These are phyloP conservation scores for Metallyticus violacea DNA, from an alignment of 2,888 invertebrate genomes.

Conservation along the genomic window DNA sequence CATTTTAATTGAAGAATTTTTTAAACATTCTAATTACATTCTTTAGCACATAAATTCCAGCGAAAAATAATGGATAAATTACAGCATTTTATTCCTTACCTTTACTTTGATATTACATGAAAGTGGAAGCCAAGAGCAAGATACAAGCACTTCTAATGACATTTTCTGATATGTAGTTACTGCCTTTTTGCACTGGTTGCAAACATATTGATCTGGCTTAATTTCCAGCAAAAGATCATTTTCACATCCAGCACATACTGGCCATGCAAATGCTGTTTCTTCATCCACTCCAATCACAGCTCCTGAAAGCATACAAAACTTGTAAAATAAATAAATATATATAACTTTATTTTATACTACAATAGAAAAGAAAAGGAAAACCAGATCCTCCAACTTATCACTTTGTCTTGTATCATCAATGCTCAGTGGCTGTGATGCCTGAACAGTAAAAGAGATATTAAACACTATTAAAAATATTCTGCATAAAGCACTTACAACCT, in stretches of 20 bases:
- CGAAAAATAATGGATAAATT: neutral
- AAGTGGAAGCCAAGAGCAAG: neutral
- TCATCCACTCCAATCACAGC: slow-evolving; percentile 31
- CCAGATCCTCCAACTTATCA: too few relatives aligned
- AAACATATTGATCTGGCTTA: neutral
- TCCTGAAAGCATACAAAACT: slow-evolving; percentile 15
- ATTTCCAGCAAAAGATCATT: slow-evolving; percentile 23
- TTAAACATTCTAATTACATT: neutral
- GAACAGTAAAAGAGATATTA: too few relatives aligned
- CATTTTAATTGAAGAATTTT: too few relatives aligned
- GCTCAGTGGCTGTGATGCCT: too few relatives aligned
- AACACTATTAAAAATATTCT: too few relatives aligned
- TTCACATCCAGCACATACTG: slow-evolving; percentile 29
- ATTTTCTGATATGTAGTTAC: slow-evolving; percentile 1
- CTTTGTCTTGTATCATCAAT: too few relatives aligned
- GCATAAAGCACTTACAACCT: too few relatives aligned
- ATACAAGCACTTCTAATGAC: slow-evolving; percentile 17
- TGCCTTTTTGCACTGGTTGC: neutral
- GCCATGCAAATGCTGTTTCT: slow-evolving; percentile 32
- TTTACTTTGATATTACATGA: neutral
- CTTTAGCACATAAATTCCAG: neutral
- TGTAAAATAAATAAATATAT: neutral
- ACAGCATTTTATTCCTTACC: neutral
- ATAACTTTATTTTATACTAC: too few relatives aligned
- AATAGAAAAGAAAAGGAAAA: too few relatives aligned